Evolutionary conservation across 1,140 invertebrate genomes (phyloP), one percentile per base, ranked within the genome.

Genomic region (Drosophila truncata): DNA sequence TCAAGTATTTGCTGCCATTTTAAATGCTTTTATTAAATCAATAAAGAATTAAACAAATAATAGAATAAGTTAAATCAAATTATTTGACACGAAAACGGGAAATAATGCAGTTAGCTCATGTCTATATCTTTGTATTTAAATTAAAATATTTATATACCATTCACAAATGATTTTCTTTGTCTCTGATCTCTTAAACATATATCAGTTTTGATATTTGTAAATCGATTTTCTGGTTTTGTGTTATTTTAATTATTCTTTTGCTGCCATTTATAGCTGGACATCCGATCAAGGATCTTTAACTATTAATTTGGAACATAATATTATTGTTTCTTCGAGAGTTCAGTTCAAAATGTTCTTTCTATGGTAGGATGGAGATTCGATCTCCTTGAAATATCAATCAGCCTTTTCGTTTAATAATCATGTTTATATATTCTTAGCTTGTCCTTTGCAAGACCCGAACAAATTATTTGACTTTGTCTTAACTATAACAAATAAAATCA

Each of bases 21-120:
- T 42, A 64, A 71, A 71, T 27, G 59, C 49, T 63, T 87, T 86
- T 86, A 86, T 86, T 86, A 80, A 86, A 80, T 83, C 67, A 86
- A 88, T 65, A 61, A 81, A 73, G 86, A 79, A 77, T 59, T 77
- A 80, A 86, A 88, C 71, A 86, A 88, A 86, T 87, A 80, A 86
- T 87, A 83, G 75, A 72, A 69, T 86, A 83, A 67, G 59, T 55
- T 86, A 86, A 86, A 72, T 85, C 69, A 82, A 86, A 79, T 60
- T 57, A 66, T 80, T 83, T 50, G 75, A 83, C 83, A 66, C 27
- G 39, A 72, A 72, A 76, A 54, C 50, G 76, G 64, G 70, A 83
- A 84, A 83, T 76, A 76, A 69, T 60, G 60, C 62, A 71, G 55
- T 41, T 80, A 65, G 64, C 55, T 70, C 61, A 23, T 44, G 18